These are phyloP conservation scores for Aphelinus certus DNA, from an alignment of 1,140 invertebrate species.

Conservation along the genomic window DNA sequence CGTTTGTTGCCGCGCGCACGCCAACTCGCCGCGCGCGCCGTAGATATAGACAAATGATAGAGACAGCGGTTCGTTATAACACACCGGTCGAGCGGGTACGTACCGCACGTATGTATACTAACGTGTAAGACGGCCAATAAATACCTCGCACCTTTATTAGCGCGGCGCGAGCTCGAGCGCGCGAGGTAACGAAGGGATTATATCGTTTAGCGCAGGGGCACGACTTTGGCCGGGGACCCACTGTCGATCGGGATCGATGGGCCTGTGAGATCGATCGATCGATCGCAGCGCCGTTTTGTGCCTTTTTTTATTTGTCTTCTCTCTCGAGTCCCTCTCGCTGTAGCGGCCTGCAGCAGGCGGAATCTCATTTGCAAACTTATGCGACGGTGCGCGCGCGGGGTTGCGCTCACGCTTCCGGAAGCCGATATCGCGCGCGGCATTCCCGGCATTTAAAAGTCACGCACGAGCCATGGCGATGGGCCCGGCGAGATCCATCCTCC, in stretches of 20 bases:
- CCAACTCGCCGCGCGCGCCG: too few species aligned
- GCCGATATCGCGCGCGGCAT: constrained; percentile 13
- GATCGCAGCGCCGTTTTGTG: constrained; percentile 3
- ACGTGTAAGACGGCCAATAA: constrained; percentile 49
- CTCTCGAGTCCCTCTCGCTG: neutral
- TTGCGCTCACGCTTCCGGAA: constrained; percentile 29
- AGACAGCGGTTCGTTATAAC: constrained; percentile 42
- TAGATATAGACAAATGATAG: too few species aligned
- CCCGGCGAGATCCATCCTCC: too few species aligned
- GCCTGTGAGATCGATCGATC: constrained; percentile 21
- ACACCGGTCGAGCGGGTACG: too few species aligned
- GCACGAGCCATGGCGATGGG: constrained; percentile 17
- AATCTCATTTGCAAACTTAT: constrained; percentile 39
- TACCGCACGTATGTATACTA: constrained; percentile 24
- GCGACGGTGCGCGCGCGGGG: constrained; percentile 11
- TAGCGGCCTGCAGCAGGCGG: neutral
- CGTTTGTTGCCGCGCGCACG: too few species aligned
- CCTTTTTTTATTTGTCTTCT: neutral
- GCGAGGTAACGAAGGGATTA: constrained; percentile 35
- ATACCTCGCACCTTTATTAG: constrained; percentile 53
- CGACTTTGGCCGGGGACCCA: constrained; percentile 16
- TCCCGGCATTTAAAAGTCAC: constrained; percentile 36
- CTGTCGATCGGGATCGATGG: neutral
- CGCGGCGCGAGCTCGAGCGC: neutral
- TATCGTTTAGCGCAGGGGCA: constrained; percentile 7